Percentiles rank a stretch among this genome's conserved stretches.
Evolutionary conservation across 2,888 invertebrate species (phyloP).

Genomic region (Latheticus oryzae): DNA sequence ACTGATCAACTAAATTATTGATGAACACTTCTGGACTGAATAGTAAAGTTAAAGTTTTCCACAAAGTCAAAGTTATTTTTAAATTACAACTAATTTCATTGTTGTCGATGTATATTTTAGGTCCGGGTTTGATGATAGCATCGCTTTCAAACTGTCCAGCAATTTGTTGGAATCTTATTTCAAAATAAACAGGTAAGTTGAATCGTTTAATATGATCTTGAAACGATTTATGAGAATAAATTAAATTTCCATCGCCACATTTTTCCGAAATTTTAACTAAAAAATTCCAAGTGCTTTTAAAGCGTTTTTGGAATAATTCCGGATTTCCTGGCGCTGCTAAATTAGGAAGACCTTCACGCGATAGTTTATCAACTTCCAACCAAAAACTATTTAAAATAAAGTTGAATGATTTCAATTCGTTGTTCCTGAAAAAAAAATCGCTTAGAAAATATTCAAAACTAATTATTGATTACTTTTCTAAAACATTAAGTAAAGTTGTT

Average conservation of each 20-base stretch:
- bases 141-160: constrained; percentile 74
- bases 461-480: constrained; percentile 39
- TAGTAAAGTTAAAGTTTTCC: constrained; percentile 67
- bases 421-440: constrained; percentile 39
- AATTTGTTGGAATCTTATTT: constrained; percentile 94
- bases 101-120: constrained; percentile 52
- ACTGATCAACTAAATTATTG: constrained; percentile 81
- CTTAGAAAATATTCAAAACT: background rate
- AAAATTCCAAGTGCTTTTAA: constrained; percentile 82
- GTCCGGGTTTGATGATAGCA: constrained; percentile 57
- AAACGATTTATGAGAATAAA: constrained; percentile 78
- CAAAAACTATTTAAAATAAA: constrained; percentile 89
- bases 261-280: constrained; percentile 76
- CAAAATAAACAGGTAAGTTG: constrained; percentile 97
- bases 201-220: constrained; percentile 83
- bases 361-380: constrained; percentile 84
- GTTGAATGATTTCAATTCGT: constrained; percentile 73
- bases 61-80: constrained; percentile 67
- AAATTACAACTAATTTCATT: constrained; percentile 65
- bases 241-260: constrained; percentile 71
- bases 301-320: constrained; percentile 85
- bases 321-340: constrained; percentile 95
- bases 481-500: constrained; percentile 66
- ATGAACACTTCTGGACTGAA: constrained; percentile 87
- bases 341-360: constrained; percentile 82